Evolutionary conservation across 2,113 vertebrate genomes (phyloP).

Genomic region (Illadopsis cleaveri): DNA sequence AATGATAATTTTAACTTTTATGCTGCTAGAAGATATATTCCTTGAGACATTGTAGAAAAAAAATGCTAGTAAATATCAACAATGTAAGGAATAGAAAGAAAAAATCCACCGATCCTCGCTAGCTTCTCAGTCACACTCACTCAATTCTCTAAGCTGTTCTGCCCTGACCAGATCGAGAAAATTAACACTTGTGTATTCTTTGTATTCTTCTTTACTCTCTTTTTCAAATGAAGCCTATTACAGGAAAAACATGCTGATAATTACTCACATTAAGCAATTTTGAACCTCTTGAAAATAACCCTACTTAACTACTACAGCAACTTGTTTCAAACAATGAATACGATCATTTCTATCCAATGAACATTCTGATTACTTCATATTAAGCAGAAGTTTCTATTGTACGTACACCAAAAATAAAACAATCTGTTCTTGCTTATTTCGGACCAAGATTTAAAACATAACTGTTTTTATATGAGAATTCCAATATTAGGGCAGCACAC

Average conservation of each 20-base stretch:
- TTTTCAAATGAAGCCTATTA: not conserved
- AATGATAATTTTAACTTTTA: not conserved
- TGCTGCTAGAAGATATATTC: not conserved
- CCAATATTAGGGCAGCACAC: not conserved
- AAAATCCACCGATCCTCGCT: not conserved
- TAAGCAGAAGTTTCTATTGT: not conserved
- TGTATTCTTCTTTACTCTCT: not conserved
- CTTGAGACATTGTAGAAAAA: not conserved
- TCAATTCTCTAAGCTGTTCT: not conserved
- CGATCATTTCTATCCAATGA: not conserved
- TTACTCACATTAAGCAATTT: not conserved
- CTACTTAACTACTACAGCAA: not conserved
- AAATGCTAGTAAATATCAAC: not conserved
- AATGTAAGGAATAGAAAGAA: not conserved
- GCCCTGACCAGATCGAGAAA: not conserved
- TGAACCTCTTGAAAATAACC: not conserved
- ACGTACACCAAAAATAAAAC: not conserved
- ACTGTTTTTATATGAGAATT: not conserved
- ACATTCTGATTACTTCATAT: not conserved
- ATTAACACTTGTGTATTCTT: not conserved
- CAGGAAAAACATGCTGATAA: not conserved
- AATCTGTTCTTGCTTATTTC: not conserved
- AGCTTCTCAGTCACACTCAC: not conserved
- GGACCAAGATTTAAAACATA: not conserved
- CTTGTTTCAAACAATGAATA: not conserved